phyloP scores from a whole-genome alignment of 2,888 invertebrate species.

The Acleris emargana region DNA sequence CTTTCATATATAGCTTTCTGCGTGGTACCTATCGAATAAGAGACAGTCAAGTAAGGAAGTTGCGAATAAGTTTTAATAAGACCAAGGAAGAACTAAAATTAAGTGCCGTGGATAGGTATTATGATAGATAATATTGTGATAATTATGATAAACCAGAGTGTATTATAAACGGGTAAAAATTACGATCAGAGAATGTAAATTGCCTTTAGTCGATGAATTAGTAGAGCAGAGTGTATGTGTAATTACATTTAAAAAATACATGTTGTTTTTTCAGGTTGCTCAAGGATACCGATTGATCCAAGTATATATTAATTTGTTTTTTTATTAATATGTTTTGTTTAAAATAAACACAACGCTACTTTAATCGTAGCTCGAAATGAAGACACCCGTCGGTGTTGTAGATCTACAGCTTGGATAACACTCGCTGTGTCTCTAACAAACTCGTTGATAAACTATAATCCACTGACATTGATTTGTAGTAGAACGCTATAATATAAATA shows the following conservation, averaged over 20 bases:
- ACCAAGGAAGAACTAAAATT: too few species aligned
- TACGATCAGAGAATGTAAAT: too few species aligned
- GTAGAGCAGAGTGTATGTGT: too few species aligned
- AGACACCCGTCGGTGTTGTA: slow-evolving; percentile 23
- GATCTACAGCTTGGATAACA: slow-evolving; percentile 15
- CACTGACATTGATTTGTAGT: not conserved
- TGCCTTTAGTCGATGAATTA: too few species aligned
- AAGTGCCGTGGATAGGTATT: too few species aligned
- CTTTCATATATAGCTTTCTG: not conserved
- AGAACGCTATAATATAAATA: slow-evolving; percentile 1
- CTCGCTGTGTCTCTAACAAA: not conserved
- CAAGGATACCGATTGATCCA: slow-evolving; percentile 72
- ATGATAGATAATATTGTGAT: too few species aligned
- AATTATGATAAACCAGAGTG: too few species aligned
- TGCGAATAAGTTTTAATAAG: too few species aligned
- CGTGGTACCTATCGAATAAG: slow-evolving; percentile 2
- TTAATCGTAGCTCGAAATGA: slow-evolving; percentile 51
- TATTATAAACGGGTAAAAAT: not conserved
- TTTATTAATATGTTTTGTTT: slow-evolving; percentile 2
- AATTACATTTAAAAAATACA: slow-evolving; percentile 13
- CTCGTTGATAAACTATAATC: not conserved
- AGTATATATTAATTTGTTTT: slow-evolving; percentile 65
- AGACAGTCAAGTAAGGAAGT: not conserved
- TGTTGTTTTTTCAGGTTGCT: slow-evolving; percentile 74
- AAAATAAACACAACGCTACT: slow-evolving; percentile 52